Percentiles rank a stretch among this genome's conserved stretches.
These are phyloP conservation scores for Morpho achilles DNA, from an alignment of 2,888 invertebrate genomes.

Conservation along the genomic window DNA sequence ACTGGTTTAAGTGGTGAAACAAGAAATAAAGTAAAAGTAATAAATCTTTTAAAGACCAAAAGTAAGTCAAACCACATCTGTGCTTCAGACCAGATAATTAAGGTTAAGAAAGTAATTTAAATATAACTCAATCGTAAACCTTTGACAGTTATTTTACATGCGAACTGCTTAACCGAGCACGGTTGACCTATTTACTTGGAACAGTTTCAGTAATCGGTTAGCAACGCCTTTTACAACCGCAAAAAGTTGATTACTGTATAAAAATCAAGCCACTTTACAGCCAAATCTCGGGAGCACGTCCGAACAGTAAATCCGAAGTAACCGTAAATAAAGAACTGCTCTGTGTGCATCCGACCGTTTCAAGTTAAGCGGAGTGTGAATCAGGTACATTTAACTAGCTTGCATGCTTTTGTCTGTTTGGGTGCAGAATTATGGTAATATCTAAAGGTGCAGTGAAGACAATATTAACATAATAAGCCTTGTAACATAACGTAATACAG, in stretches of 20 bases:
- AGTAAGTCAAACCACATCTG: background rate
- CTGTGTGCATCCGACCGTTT: constrained; percentile 17
- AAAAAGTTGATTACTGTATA: constrained; percentile 22
- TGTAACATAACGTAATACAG: no score
- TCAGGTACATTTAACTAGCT: constrained; percentile 9
- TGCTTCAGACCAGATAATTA: no score
- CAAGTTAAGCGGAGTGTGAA: constrained; percentile 10
- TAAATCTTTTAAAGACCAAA: no score
- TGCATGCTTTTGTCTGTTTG: background rate
- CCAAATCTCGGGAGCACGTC: constrained; percentile 30
- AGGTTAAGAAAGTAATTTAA: no score
- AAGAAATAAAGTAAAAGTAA: no score
- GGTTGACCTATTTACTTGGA: background rate
- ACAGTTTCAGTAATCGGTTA: background rate
- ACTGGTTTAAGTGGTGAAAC: no score
- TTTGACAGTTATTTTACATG: no score
- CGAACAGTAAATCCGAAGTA: constrained; percentile 29
- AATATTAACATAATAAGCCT: no score
- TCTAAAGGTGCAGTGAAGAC: background rate
- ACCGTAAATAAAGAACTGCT: constrained; percentile 28
- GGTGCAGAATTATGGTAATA: background rate
- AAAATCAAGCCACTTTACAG: constrained; percentile 17
- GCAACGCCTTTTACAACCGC: background rate
- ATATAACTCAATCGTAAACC: no score
- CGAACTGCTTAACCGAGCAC: no score